phyloP scores from a whole-genome alignment of 2,888 invertebrate species.

The Punctoribates punctum region DNA sequence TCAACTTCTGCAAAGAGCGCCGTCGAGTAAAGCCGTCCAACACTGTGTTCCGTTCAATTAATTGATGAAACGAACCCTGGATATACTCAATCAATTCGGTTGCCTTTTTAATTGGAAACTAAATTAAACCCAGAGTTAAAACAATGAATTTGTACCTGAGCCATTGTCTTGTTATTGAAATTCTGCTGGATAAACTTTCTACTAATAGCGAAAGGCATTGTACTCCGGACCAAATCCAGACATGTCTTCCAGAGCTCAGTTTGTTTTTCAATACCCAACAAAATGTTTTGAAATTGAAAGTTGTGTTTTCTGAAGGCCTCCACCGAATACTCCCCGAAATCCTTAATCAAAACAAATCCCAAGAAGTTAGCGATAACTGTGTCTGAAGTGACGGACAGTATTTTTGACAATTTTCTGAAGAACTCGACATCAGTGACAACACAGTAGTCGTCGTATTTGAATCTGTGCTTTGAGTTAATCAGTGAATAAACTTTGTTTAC shows the following conservation, averaged over 20 bases:
- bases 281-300: background rate
- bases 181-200: background rate
- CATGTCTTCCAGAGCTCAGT: background rate
- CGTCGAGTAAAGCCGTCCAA: background rate
- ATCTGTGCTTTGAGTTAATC: background rate
- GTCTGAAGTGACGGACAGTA: background rate
- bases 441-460: background rate
- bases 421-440: background rate
- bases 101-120: background rate
- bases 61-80: background rate
- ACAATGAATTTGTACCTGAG: background rate
- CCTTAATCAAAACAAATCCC: background rate
- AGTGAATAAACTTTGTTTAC: background rate
- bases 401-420: background rate
- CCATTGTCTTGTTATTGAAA: background rate
- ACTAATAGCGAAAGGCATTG: background rate
- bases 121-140: background rate
- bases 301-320: background rate
- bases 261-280: background rate
- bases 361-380: constrained; percentile 3
- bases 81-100: background rate
- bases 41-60: background rate
- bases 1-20: constrained; percentile 54
- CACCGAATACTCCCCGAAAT: background rate
- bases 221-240: background rate